Evolutionary conservation across 2,888 invertebrate genomes (phyloP).

Genomic region (Ypsolopha sequella): DNA sequence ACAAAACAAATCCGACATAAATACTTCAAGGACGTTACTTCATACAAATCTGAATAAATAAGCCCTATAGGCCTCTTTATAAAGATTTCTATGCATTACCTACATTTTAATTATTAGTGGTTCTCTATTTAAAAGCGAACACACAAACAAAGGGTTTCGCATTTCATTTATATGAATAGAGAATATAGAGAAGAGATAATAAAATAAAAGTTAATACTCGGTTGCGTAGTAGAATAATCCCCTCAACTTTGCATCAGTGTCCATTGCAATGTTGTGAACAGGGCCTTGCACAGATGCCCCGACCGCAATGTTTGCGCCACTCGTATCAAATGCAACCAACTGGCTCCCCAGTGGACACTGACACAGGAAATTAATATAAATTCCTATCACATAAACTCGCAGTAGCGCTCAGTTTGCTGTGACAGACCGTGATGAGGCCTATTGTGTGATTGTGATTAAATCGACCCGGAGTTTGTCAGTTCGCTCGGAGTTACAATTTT

Average conservation of each 20-base stretch:
- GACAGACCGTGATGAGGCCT: slow-evolving; percentile 51
- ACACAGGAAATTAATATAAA: slow-evolving; percentile 67
- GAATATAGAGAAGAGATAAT: too few relatives aligned
- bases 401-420: slow-evolving; percentile 34
- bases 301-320: slow-evolving; percentile 49
- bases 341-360: slow-evolving; percentile 36
- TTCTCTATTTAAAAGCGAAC: too few relatives aligned
- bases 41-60: too few relatives aligned
- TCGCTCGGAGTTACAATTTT: slow-evolving; percentile 13
- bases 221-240: too few relatives aligned
- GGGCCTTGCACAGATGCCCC: slow-evolving; percentile 38
- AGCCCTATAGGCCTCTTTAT: too few relatives aligned
- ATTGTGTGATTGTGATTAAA: slow-evolving; percentile 44
- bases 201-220: too few relatives aligned
- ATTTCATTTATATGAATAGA: too few relatives aligned
- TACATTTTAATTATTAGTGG: too few relatives aligned
- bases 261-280: slow-evolving; percentile 50
- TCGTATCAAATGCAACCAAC: slow-evolving; percentile 43
- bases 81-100: too few relatives aligned
- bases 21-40: too few relatives aligned
- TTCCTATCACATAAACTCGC: slow-evolving; percentile 57
- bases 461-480: slow-evolving; percentile 22
- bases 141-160: too few relatives aligned
- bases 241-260: slow-evolving; percentile 17
- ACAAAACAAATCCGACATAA: too few relatives aligned